Conservation (phyloP, 1,140 invertebrate genomes). For the Colletes latitarsis region DNA sequence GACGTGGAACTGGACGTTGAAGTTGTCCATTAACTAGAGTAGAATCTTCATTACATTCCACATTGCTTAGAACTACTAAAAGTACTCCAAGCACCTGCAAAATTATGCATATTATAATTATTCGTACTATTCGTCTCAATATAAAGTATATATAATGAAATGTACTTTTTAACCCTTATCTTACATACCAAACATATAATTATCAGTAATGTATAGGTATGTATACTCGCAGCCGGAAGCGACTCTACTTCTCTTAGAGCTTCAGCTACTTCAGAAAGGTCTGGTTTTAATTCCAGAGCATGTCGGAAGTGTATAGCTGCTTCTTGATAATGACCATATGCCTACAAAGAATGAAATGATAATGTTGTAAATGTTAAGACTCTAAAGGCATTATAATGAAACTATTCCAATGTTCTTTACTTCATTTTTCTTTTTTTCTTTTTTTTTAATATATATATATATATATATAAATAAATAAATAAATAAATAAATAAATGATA, state of each 20-base stretch:
- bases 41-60: slow-evolving; percentile 79
- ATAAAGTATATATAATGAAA: not conserved
- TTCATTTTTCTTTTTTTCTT: not conserved
- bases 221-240: slow-evolving; percentile 87
- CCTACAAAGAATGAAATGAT: slow-evolving; percentile 73
- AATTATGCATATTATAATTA: slow-evolving; percentile 36
- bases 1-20: slow-evolving; percentile 87
- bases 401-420: not conserved
- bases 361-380: not conserved
- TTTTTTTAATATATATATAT: too few species aligned
- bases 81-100: slow-evolving; percentile 88
- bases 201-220: slow-evolving; percentile 91
- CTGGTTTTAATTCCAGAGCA: slow-evolving; percentile 90
- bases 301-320: slow-evolving; percentile 90
- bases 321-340: slow-evolving; percentile 92
- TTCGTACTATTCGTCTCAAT: slow-evolving; percentile 12
- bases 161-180: not conserved
- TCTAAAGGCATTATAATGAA: not conserved
- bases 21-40: slow-evolving; percentile 83
- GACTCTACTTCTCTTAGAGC: slow-evolving; percentile 90
- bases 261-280: slow-evolving; percentile 89
- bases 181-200: slow-evolving; percentile 89
- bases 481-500: not conserved
- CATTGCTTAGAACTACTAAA: slow-evolving; percentile 89
- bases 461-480: not conserved